phyloP scores from a whole-genome alignment of 1,140 invertebrate species.

The Calliopsis andreniformis region DNA sequence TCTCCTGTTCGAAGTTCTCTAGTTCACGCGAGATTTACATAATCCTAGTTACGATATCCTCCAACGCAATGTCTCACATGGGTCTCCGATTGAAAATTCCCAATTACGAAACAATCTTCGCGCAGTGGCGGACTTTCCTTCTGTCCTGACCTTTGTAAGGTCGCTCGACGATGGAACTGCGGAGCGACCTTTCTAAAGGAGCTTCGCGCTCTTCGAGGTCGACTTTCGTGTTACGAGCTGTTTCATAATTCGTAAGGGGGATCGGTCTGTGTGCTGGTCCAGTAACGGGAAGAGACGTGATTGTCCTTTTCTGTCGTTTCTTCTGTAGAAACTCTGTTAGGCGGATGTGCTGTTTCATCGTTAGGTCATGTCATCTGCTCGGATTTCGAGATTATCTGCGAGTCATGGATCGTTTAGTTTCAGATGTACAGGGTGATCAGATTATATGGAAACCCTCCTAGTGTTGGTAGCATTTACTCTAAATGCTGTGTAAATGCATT shows the following conservation, averaged over 20 bases:
- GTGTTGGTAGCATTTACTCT: no score
- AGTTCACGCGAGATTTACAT: background rate
- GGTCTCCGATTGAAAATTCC: background rate
- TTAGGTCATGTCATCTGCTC: no score
- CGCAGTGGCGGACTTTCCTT: constrained; percentile 38
- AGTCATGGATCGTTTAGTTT: no score
- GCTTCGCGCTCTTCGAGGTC: background rate
- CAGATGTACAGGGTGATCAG: no score
- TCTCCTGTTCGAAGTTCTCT: no score
- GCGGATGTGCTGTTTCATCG: no score
- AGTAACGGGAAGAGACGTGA: constrained; percentile 35
- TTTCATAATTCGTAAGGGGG: constrained; percentile 46
- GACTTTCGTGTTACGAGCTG: constrained; percentile 23
- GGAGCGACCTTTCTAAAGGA: background rate
- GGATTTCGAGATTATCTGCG: no score
- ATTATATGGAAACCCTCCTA: no score
- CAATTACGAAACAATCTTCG: constrained; percentile 42
- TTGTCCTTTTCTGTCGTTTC: background rate
- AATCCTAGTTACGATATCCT: background rate
- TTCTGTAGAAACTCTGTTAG: background rate
- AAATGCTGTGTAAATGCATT: no score
- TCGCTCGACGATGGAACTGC: background rate
- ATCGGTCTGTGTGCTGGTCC: background rate
- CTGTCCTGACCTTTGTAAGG: constrained; percentile 31
- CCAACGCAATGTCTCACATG: background rate